Conservation (phyloP, 1,140 invertebrate species). For the Leptoteleia sp. region DNA sequence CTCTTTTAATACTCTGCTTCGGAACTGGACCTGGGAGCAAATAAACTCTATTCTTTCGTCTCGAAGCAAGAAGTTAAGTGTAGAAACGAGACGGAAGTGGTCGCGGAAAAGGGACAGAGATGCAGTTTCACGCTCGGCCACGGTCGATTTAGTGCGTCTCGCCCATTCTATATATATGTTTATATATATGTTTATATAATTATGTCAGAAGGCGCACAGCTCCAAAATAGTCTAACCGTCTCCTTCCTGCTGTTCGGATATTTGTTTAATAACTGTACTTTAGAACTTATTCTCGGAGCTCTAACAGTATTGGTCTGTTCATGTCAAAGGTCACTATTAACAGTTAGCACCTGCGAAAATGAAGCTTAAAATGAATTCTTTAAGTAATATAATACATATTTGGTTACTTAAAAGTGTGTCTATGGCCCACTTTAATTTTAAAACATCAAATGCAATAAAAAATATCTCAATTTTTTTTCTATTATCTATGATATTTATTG, state of each 20-base stretch:
- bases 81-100: constrained; percentile 8
- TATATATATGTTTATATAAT: constrained; percentile 60
- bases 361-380: too few species aligned
- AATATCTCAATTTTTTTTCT: too few species aligned
- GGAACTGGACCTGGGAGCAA: constrained; percentile 24
- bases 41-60: constrained; percentile 17
- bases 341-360: too few species aligned
- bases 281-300: constrained; percentile 10
- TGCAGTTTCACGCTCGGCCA: constrained; percentile 30
- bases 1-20: constrained; percentile 32
- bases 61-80: constrained; percentile 1
- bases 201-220: constrained; percentile 68
- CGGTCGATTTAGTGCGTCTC: constrained; percentile 70
- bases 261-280: constrained; percentile 22
- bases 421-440: too few species aligned
- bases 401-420: too few species aligned
- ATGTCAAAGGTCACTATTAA: too few species aligned
- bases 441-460: too few species aligned
- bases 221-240: constrained; percentile 66
- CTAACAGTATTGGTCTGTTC: neutral
- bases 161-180: constrained; percentile 72
- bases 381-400: too few species aligned
- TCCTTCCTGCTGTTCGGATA: constrained; percentile 28
- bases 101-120: constrained; percentile 19
- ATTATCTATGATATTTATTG: too few species aligned